Conservation (phyloP, 2,888 invertebrate species). For the Lottia scabra region DNA sequence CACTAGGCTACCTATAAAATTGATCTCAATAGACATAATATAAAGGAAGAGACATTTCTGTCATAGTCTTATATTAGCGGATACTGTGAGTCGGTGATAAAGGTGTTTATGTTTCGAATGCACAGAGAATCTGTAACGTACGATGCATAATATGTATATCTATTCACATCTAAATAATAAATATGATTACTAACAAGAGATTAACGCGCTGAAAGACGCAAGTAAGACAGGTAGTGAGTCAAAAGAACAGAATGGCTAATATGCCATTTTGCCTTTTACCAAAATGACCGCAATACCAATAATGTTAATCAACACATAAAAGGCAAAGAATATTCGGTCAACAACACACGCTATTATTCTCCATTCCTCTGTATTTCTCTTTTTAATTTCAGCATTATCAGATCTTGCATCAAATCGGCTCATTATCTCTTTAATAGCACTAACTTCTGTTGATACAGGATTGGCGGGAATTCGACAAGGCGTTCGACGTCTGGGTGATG, state of each 20-base stretch:
- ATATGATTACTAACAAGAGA: not conserved
- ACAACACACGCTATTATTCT: constrained; percentile 60
- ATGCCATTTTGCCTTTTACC: constrained; percentile 30
- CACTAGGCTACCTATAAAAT: no score
- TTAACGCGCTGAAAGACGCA: not conserved
- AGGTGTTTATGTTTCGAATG: no score
- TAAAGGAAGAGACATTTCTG: no score
- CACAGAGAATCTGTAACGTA: no score
- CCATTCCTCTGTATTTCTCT: constrained; percentile 59
- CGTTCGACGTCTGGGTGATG: constrained; percentile 25
- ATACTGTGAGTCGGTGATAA: no score
- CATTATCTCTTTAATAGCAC: constrained; percentile 6
- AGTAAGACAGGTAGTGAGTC: constrained; percentile 4
- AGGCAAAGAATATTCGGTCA: constrained; percentile 61
- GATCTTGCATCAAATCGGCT: constrained; percentile 41
- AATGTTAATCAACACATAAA: constrained; percentile 57
- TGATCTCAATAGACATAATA: no score
- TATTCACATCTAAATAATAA: no score
- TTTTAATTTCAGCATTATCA: constrained; percentile 45
- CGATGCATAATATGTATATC: no score
- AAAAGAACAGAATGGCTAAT: not conserved
- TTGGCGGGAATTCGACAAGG: constrained; percentile 10
- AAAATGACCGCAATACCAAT: constrained; percentile 54
- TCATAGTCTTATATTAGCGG: no score
- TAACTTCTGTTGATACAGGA: constrained; percentile 12